Conservation (phyloP, 2,888 invertebrate species). For the Drosophila nr. perissopoda region DNA sequence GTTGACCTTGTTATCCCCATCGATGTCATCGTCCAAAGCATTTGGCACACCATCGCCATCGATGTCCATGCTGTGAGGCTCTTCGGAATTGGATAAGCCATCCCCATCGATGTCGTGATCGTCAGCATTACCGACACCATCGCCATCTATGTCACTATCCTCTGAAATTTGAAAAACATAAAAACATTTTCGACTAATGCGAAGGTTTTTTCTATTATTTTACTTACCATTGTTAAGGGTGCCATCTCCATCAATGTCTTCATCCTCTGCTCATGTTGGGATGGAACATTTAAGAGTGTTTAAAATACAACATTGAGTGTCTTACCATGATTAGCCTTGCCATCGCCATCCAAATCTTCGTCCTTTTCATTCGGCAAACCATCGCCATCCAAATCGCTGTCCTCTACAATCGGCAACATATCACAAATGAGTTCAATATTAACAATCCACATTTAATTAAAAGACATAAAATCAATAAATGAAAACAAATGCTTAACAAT, state of each 20-base stretch:
- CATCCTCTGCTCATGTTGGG: conserved; percentile 49
- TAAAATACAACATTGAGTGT: not conserved
- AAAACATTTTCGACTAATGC: not conserved
- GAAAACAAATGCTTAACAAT: not conserved
- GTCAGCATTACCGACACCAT: conserved; percentile 81
- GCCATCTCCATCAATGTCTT: conserved; percentile 72
- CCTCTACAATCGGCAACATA: conserved; percentile 70
- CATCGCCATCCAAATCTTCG: conserved; percentile 77
- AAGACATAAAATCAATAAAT: conserved; percentile 10
- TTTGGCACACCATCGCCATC: conserved; percentile 69
- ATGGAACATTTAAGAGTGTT: not conserved
- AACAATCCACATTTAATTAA: conserved; percentile 5
- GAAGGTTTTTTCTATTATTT: not conserved
- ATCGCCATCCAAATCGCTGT: conserved; percentile 84
- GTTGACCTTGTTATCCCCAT: conserved; percentile 83
- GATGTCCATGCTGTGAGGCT: conserved; percentile 62
- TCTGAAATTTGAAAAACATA: conserved; percentile 72
- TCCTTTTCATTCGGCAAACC: conserved; percentile 79
- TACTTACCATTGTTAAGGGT: conserved; percentile 72
- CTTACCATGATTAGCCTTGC: conserved; percentile 77
- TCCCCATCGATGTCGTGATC: conserved; percentile 70
- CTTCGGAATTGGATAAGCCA: conserved; percentile 63
- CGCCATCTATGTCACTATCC: conserved; percentile 83
- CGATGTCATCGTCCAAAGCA: conserved; percentile 62
- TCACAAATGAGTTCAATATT: not conserved